These are phyloP conservation scores for Brotogeris chrysoptera DNA, from an alignment of 2,797 vertebrate species.

Conservation along the genomic window DNA sequence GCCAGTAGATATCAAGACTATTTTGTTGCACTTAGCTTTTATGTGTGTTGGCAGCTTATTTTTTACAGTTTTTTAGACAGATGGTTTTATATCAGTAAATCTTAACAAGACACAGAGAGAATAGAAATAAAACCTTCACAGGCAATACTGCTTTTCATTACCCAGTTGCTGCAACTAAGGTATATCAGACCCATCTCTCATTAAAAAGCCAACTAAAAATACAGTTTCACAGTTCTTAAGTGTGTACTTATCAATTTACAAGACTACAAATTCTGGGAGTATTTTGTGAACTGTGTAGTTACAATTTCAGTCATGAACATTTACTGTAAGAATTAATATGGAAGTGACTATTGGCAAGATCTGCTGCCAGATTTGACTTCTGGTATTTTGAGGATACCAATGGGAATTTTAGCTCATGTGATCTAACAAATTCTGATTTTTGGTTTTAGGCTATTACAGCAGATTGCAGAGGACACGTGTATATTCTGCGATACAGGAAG, in stretches of 20 bases:
- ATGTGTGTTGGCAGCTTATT: conserved; percentile 40
- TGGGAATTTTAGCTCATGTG: not conserved
- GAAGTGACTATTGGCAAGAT: conserved; percentile 12
- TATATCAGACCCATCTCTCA: conserved; percentile 38
- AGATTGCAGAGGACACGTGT: not conserved
- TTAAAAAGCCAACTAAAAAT: conserved; percentile 20
- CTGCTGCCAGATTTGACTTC: not conserved
- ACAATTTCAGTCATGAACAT: conserved; percentile 13
- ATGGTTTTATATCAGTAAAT: conserved; percentile 65
- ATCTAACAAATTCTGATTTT: not conserved
- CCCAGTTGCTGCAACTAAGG: conserved; percentile 58
- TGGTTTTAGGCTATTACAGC: not conserved
- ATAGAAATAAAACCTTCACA: conserved; percentile 65
- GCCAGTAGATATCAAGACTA: conserved; percentile 29
- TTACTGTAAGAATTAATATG: conserved; percentile 5
- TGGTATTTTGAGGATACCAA: not conserved
- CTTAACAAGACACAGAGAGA: conserved; percentile 69
- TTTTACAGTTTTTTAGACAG: conserved; percentile 74
- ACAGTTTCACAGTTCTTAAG: conserved; percentile 41
- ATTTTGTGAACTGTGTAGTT: conserved; percentile 6
- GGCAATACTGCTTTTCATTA: conserved; percentile 63
- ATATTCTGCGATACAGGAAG: not conserved
- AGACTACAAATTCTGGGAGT: not conserved
- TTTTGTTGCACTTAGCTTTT: conserved; percentile 55
- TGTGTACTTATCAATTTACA: conserved; percentile 29